Base-by-base conservation (phyloP, 2,888 invertebrate genomes). In the Hyles lineata region DNA sequence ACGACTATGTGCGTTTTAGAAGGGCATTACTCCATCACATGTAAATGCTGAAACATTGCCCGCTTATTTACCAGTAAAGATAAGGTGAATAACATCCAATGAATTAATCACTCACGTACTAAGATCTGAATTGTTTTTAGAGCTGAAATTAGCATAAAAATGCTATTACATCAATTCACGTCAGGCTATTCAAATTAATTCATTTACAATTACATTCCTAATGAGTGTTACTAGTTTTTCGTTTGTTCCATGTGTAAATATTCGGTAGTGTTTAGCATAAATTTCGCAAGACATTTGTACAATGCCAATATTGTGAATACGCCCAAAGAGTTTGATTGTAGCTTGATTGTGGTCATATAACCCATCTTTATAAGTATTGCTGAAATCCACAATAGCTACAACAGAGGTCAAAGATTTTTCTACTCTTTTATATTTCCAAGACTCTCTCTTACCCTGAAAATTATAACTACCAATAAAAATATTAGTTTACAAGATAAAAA, bases 111-210 rank as follows among this genome's bases (percentile, higher is more conserved):
- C 61, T 29, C 32, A 19, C 17, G 19, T 25, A 61, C 9, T 60
- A 59, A 60, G 25, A 29, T 32, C 32, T 29, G 17, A 62, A 55
- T 55, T n/a, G 55, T 55, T 55, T 55, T 55, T 55, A 55, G 55
- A 55, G 55, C n/a, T 17, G n/a, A 6, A 7, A 62, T 62, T 62
- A 32, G 29, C 61, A 62, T 62, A 62, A 62, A 62, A 62, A 62
- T 62, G 19, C 61, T 29, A 62, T 29, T 62, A 32, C 61, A 19
- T 62, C 17, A 32, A 29, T 32, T 60, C 25, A 62, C 61, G 61
- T 19, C 32, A 32, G 29, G 29, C 29, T 32, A 62, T 62, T 29
- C 32, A 61, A 61, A 61, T 15, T 11, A 17, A 15, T 55, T 55
- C n/a, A 55, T 19, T n/a, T 55, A 55, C 55, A n/a, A 55, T 55